phyloP scores from a whole-genome alignment of 2,888 invertebrate species.

The Pseudococcus viburni region DNA sequence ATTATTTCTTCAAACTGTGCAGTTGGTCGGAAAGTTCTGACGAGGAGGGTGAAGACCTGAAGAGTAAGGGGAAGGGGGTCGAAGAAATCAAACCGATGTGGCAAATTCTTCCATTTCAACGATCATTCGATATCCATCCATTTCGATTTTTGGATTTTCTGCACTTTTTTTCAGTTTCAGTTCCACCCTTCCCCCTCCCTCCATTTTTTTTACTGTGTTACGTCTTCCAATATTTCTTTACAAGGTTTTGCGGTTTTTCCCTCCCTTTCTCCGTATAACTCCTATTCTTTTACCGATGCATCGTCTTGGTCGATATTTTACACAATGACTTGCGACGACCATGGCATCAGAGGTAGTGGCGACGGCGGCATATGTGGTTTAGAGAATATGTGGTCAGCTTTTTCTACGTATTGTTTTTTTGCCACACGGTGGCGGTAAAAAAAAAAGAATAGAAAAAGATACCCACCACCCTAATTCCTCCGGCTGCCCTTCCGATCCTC shows the following conservation, averaged over 20 bases:
- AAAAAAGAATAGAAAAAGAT: not conserved
- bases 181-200: too few relatives aligned
- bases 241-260: not conserved
- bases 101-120: too few relatives aligned
- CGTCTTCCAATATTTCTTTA: not conserved
- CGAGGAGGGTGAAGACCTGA: too few relatives aligned
- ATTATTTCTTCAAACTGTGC: too few relatives aligned
- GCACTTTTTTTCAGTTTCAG: too few relatives aligned
- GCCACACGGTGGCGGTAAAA: not conserved
- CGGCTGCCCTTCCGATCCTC: not conserved
- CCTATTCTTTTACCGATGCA: not conserved
- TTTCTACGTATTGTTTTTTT: slow-evolving; percentile 29
- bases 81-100: too few relatives aligned
- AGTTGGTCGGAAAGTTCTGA: too few relatives aligned
- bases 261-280: not conserved
- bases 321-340: slow-evolving; percentile 15
- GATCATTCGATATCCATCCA: too few relatives aligned
- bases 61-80: too few relatives aligned
- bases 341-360: not conserved
- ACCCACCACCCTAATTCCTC: slow-evolving; percentile 6
- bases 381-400: slow-evolving; percentile 20
- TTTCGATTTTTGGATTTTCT: too few relatives aligned
- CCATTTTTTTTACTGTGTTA: not conserved
- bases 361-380: slow-evolving; percentile 41
- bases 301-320: not conserved